Evolutionary conservation across 92 coral and sea anemone species (phyloP).

Genomic region (Palythoa grandis): DNA sequence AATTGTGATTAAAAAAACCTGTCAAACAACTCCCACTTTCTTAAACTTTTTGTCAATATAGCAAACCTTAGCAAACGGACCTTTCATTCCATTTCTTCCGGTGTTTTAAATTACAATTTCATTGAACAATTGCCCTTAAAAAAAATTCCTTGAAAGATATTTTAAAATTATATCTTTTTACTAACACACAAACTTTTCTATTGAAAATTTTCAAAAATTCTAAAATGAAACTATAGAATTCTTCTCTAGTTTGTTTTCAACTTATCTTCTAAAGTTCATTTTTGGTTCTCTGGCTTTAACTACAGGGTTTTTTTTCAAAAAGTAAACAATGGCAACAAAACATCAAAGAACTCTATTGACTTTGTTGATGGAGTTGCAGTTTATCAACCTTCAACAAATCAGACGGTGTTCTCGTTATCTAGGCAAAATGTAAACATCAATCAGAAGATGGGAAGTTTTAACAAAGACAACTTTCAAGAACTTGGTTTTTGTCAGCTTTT

Average conservation of each 20-base stretch:
- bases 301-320: background rate
- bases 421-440: constrained; percentile 10
- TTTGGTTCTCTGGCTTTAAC: background rate
- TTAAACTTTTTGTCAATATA: background rate
- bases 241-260: background rate
- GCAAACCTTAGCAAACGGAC: background rate
- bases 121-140: constrained; percentile 10
- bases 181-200: background rate
- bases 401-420: background rate
- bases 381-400: background rate
- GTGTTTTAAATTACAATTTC: constrained; percentile 10
- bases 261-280: background rate
- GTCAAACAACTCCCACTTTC: constrained; percentile 5
- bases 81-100: constrained; percentile 13
- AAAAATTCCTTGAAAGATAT: constrained; percentile 2
- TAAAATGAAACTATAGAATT: background rate
- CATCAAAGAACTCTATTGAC: background rate
- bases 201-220: background rate
- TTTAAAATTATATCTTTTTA: background rate
- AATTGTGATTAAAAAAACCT: background rate
- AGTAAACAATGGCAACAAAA: background rate
- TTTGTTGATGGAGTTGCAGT: background rate
- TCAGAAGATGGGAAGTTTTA: background rate
- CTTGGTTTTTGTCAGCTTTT: background rate
- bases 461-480: background rate